Base-by-base conservation (phyloP, 2,113 vertebrate genomes). In the Oceanodroma tethys region DNA sequence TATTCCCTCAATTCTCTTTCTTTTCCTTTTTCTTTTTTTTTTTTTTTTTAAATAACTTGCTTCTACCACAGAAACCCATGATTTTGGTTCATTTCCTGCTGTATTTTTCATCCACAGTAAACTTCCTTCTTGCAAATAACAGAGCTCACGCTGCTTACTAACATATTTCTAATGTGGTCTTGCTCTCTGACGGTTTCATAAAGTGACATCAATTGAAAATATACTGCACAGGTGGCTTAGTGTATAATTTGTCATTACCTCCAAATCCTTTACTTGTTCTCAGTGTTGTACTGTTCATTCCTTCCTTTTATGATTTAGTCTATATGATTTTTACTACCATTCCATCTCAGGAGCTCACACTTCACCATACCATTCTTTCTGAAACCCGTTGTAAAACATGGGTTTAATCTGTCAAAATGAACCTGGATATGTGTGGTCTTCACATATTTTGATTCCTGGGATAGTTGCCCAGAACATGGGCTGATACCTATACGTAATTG, bases 221-320 rank as follows among this genome's bases (percentile, higher is more conserved):
- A 78, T 30, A 63, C 42, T 82, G 60, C 65, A 58, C 65, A 91
- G 86, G 81, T 95, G 58, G 80, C 96, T 97, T 88, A 88, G 71
- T 56, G 21, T 95, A 86, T 95, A 97, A 96, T 97, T 97, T 93
- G 96, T 96, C 82, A 95, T 94, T 55, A 58, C 40, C 47, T 78
- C 92, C 78, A 87, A 95, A 71, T 67, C 53, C 71, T 84, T 95
- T 91, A 81, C 88, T 94, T 88, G 52, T 86, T 86, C 88, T 91
- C 75, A 85, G 53, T 88, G 59, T 89, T 79, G 38, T 85, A 65
- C 55, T 92, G 87, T 96, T 97, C 94, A 87, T 95, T 96, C 81
- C 70, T 82, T 94, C 71, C 81, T 94, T 95, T 95, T 84, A 91
- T 95, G 81, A 85, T 86, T 92, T 88, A 75, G 47, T 70, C 59